Conservation (phyloP, 2,797 vertebrate genomes). For the Pyrrhura leucotis region DNA sequence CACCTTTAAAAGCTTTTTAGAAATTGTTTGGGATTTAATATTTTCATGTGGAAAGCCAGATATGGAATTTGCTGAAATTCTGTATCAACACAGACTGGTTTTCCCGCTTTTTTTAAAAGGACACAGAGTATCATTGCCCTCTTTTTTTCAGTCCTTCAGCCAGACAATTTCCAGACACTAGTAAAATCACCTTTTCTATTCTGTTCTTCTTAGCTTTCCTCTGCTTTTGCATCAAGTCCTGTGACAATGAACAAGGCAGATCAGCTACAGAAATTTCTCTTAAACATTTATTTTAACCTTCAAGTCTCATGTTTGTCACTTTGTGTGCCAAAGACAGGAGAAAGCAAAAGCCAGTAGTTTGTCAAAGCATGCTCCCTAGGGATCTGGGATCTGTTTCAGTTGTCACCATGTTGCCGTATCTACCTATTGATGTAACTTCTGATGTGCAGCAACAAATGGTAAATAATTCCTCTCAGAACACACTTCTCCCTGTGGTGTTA, state of each 20-base stretch:
- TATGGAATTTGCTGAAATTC: not conserved
- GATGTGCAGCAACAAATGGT: slow-evolving; percentile 45
- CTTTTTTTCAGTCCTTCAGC: slow-evolving; percentile 19
- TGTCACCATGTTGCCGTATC: not conserved
- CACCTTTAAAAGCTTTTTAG: not conserved
- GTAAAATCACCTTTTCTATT: not conserved
- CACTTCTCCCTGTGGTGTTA: not conserved
- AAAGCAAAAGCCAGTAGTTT: slow-evolving; percentile 54
- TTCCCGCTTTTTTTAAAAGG: not conserved
- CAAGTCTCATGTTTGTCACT: not conserved
- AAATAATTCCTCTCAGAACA: not conserved
- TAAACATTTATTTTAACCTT: slow-evolving; percentile 31
- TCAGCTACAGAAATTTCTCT: not conserved
- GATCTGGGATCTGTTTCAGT: not conserved
- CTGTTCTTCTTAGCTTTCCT: not conserved
- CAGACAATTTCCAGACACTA: not conserved
- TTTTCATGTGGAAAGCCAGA: not conserved
- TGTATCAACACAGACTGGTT: not conserved
- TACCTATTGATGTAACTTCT: slow-evolving; percentile 23
- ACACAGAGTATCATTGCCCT: not conserved
- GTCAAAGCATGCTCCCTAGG: slow-evolving; percentile 14
- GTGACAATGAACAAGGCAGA: not conserved
- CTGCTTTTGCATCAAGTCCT: not conserved
- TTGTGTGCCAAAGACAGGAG: slow-evolving; percentile 13
- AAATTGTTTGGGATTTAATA: not conserved